Base-by-base conservation (phyloP, 2,888 invertebrate genomes). In the Sinodicranocentrus sp. region DNA sequence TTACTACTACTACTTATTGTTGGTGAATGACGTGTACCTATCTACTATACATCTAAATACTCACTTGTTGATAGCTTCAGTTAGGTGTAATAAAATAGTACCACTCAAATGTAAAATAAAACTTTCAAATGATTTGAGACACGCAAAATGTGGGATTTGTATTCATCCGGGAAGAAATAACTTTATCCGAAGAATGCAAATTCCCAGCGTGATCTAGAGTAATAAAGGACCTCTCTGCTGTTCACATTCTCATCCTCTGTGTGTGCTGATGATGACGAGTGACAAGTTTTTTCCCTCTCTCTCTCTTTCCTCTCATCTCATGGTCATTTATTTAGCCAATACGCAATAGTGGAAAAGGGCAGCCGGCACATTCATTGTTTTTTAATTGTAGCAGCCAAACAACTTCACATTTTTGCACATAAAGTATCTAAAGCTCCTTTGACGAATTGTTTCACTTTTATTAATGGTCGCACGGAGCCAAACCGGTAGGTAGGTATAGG, bases 361-460 rank as follows among this genome's bases (percentile, higher is more conserved):
- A 61, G 33, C 15, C 28, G 10, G 61, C 57, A 57, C 57, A 57
- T 13, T 39, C 39, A 39, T 57, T 23, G 48, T 57, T 57, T 23
- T 57, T 57, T 57, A 57, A 57, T 61, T 61, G 61, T 17, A 61
- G 61, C 61, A 17, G 15, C 28, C 61, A 61, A 61, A 61, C 26
- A 25, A 61, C 26, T 61, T 15, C 8, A 15, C 23, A 33, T 19
- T 59, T 59, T 59, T 59, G 8, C 59, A 3, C 15, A 13, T 17
- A 8, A 13, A 39, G 39, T 6, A 39, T 13, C 39, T 8, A 39
- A 13, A 8, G 39, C 19, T 17, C 5, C 21, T 6, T 59, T 59
- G 61, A 61, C 61, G 61, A 61, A 61, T 61, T 61, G 61, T 61
- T 61, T 61, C 33, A 28, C 61, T 26, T 61, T 57, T 57, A 57